Conservation (phyloP, 2,113 vertebrate genomes). For the Cariama cristata region DNA sequence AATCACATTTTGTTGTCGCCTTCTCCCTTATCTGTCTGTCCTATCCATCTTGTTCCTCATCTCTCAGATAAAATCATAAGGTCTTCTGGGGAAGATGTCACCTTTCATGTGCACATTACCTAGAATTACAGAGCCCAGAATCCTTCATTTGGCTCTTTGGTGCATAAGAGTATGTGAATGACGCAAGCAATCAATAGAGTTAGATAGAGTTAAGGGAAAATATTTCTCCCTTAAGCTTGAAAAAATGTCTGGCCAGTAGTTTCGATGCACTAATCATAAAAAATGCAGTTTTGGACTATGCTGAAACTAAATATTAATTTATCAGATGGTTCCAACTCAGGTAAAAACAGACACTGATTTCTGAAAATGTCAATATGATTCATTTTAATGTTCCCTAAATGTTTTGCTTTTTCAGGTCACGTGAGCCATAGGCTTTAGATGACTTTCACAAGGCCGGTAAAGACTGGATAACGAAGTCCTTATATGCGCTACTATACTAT, state of each 20-base stretch:
- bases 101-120: not conserved
- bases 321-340: not conserved
- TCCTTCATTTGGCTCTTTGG: not conserved
- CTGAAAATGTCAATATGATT: not conserved
- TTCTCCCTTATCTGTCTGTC: not conserved
- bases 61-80: not conserved
- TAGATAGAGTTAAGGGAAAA: not conserved
- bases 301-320: not conserved
- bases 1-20: not conserved
- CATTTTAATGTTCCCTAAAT: constrained; percentile 10
- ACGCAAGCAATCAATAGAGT: not conserved
- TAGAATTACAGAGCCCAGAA: not conserved
- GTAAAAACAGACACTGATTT: not conserved
- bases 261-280: not conserved
- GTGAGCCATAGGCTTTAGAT: not conserved
- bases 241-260: not conserved
- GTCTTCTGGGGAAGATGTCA: not conserved
- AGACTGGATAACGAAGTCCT: not conserved
- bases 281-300: not conserved
- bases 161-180: not conserved
- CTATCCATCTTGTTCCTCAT: not conserved
- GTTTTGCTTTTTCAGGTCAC: not conserved
- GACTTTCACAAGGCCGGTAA: not conserved
- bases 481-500: not conserved
- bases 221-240: not conserved